A percentile compares a stretch with the other conserved stretches of the same genome.
These are phyloP conservation scores for Chamaetylas fuelleborni DNA, from an alignment of 2,113 vertebrate species.

Conservation along the genomic window DNA sequence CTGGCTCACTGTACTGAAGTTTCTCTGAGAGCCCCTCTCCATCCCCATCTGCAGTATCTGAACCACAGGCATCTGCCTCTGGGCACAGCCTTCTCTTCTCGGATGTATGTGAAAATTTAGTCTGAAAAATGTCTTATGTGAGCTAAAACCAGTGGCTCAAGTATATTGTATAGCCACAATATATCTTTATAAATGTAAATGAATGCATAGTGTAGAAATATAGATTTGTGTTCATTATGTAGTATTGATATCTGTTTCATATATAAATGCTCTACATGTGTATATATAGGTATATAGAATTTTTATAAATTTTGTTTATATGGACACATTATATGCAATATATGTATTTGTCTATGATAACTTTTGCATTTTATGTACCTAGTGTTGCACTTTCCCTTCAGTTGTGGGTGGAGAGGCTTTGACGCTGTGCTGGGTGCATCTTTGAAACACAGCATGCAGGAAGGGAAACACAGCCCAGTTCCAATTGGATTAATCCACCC, in stretches of 20 bases:
- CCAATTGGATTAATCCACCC: not conserved
- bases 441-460: not conserved
- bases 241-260: not conserved
- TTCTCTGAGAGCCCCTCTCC: not conserved
- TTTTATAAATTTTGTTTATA: not conserved
- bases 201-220: not conserved
- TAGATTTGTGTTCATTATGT: not conserved
- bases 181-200: not conserved
- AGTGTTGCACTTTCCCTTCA: not conserved
- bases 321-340: not conserved
- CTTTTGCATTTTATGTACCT: not conserved
- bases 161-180: not conserved
- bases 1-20: accelerated
- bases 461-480: not conserved
- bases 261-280: not conserved
- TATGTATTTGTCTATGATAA: not conserved
- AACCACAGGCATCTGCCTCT: not conserved
- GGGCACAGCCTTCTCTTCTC: not conserved
- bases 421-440: not conserved
- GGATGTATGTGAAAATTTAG: not conserved
- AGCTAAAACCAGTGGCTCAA: not conserved
- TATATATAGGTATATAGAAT: not conserved
- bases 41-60: not conserved
- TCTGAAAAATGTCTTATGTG: not conserved
- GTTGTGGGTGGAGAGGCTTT: not conserved